A percentile compares a stretch with the other conserved stretches of the same genome.
Evolutionary conservation across 1,140 invertebrate species (phyloP).

Genomic region (Ostrea edulis): DNA sequence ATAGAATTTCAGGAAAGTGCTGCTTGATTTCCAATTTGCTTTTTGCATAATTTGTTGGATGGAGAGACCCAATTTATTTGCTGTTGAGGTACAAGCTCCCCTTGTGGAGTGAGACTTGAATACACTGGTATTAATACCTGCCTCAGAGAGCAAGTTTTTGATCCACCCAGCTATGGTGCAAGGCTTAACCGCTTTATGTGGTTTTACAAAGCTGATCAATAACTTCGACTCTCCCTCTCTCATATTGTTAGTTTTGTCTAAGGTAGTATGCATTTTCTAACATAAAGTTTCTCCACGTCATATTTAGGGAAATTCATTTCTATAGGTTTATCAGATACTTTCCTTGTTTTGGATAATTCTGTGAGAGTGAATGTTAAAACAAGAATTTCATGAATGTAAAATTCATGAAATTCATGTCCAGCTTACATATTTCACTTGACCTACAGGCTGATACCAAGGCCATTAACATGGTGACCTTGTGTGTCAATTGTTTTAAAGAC

Average conservation of each 20-base stretch:
- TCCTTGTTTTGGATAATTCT: slow-evolving; percentile 21
- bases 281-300: neutral
- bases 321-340: neutral
- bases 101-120: slow-evolving; percentile 47
- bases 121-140: slow-evolving; percentile 38
- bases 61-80: slow-evolving; percentile 45
- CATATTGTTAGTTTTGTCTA: slow-evolving; percentile 34
- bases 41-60: slow-evolving; percentile 44
- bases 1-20: slow-evolving; percentile 47
- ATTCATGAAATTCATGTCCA: slow-evolving; percentile 11
- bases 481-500: neutral
- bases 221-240: neutral
- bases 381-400: neutral
- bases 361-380: slow-evolving; percentile 6
- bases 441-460: neutral
- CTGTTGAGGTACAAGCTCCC: slow-evolving; percentile 45
- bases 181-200: slow-evolving; percentile 38
- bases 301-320: neutral
- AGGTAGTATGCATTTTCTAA: neutral
- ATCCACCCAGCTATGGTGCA: slow-evolving; percentile 45
- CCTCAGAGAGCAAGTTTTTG: neutral
- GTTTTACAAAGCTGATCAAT: slow-evolving; percentile 29
- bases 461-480: neutral
- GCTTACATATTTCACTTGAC: neutral
- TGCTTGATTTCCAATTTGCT: slow-evolving; percentile 42